A percentile compares a stretch with the other conserved stretches of the same genome.
Conservation (phyloP, 2,888 invertebrate genomes). For the Sericinus montela region DNA sequence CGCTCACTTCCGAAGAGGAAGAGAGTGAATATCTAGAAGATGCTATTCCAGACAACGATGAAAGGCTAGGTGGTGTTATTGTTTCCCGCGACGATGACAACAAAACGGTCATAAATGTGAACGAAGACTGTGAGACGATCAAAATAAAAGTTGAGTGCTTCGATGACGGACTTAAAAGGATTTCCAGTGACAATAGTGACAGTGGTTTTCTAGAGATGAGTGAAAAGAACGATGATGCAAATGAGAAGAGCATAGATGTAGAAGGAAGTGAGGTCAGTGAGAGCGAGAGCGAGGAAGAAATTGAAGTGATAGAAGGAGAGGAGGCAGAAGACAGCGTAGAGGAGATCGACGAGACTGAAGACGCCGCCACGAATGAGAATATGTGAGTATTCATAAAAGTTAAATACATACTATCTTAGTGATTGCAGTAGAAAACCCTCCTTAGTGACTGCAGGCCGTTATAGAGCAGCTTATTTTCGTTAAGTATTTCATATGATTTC, state of each 20-base stretch:
- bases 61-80: constrained; percentile 43
- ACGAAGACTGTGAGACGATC: constrained; percentile 36
- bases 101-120: constrained; percentile 54
- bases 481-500: too few relatives aligned
- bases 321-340: constrained; percentile 39
- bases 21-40: constrained; percentile 59
- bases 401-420: too few relatives aligned
- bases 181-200: constrained; percentile 71
- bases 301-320: constrained; percentile 47
- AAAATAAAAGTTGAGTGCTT: constrained; percentile 48
- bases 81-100: constrained; percentile 43
- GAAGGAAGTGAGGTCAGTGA: constrained; percentile 32
- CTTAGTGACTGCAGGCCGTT: too few relatives aligned
- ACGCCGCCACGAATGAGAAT: constrained; percentile 26
- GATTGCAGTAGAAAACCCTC: too few relatives aligned
- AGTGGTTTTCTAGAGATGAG: constrained; percentile 69
- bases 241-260: constrained; percentile 40
- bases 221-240: constrained; percentile 52
- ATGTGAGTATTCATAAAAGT: constrained; percentile 17
- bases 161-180: constrained; percentile 46
- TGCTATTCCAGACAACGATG: constrained; percentile 47
- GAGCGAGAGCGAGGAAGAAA: constrained; percentile 37
- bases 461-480: too few relatives aligned
- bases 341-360: constrained; percentile 32
- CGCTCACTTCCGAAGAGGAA: constrained; percentile 56